Conservation (phyloP, 2,797 vertebrate genomes). For the Poeciliopsis gracilis region DNA sequence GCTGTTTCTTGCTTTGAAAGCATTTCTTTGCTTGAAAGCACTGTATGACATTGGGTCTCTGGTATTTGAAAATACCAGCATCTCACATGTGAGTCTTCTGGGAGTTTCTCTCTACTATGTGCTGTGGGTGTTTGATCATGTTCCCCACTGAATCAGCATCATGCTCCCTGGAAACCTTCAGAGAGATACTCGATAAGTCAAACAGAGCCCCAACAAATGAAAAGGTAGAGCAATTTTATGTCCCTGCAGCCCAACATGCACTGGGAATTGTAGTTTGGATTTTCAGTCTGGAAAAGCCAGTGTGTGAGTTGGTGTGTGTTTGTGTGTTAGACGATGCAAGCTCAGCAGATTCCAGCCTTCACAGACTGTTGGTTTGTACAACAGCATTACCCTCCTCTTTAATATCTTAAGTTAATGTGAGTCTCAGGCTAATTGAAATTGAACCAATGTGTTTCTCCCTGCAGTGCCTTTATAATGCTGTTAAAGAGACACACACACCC, state of each 20-base stretch:
- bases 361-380: constrained; percentile 76
- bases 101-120: constrained; percentile 1
- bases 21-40: constrained; percentile 4
- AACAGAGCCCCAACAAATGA: constrained; percentile 22
- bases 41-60: constrained; percentile 1
- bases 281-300: constrained; percentile 18
- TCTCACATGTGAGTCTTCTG: constrained; percentile 6
- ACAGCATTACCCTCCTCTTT: constrained; percentile 74
- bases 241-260: constrained; percentile 15
- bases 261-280: constrained; percentile 16
- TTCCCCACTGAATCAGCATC: constrained; percentile 23
- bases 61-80: constrained; percentile 12
- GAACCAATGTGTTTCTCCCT: constrained; percentile 71
- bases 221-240: constrained; percentile 23
- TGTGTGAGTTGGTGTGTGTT: constrained; percentile 15
- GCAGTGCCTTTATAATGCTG: constrained; percentile 66
- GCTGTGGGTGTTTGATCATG: constrained; percentile 18
- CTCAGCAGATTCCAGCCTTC: constrained; percentile 74
- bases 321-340: constrained; percentile 55
- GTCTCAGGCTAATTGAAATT: constrained; percentile 82
- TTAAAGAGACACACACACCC: constrained; percentile 63
- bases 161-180: constrained; percentile 18
- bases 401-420: constrained; percentile 79
- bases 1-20: background rate
- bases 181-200: constrained; percentile 21